Percentiles rank a stretch among this genome's conserved stretches.
Conservation (phyloP, 2,797 vertebrate genomes). For the Argyrosomus regius region DNA sequence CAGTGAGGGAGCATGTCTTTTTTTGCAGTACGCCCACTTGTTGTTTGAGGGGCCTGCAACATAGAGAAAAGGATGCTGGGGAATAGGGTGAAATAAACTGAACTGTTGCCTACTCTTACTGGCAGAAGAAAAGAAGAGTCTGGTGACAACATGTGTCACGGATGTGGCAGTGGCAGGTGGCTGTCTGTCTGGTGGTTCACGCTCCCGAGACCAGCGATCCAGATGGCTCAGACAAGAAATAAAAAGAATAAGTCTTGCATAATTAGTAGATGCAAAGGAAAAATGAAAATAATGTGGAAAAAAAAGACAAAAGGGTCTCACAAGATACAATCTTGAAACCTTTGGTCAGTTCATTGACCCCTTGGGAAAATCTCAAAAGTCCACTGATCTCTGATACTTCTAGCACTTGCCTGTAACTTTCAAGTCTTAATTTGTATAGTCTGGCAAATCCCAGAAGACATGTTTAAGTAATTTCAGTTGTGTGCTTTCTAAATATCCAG, state of each 20-base stretch:
- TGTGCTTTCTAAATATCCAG: background rate
- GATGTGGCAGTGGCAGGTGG: background rate
- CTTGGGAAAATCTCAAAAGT: constrained; percentile 1
- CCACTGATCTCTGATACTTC: constrained; percentile 1
- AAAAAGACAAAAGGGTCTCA: constrained; percentile 2
- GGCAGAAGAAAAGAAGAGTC: constrained; percentile 3
- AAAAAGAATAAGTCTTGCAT: background rate
- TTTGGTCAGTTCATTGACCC: background rate
- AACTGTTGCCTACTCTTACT: constrained; percentile 10
- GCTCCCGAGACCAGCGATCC: background rate
- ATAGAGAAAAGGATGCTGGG: background rate
- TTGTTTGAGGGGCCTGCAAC: background rate
- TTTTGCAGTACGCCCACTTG: background rate
- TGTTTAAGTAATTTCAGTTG: background rate
- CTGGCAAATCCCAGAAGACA: background rate
- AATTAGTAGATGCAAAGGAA: background rate
- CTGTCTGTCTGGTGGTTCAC: background rate
- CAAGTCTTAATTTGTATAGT: background rate
- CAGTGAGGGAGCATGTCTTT: background rate
- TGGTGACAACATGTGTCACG: constrained; percentile 15
- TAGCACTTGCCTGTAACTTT: background rate
- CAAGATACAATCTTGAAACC: background rate
- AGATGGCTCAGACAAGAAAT: background rate
- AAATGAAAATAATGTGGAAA: background rate
- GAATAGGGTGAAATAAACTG: background rate